Evolutionary conservation across 2,888 invertebrate genomes (phyloP), one percentile per base, ranked within the genome.

Genomic region (Diaprepes abbreviatus): DNA sequence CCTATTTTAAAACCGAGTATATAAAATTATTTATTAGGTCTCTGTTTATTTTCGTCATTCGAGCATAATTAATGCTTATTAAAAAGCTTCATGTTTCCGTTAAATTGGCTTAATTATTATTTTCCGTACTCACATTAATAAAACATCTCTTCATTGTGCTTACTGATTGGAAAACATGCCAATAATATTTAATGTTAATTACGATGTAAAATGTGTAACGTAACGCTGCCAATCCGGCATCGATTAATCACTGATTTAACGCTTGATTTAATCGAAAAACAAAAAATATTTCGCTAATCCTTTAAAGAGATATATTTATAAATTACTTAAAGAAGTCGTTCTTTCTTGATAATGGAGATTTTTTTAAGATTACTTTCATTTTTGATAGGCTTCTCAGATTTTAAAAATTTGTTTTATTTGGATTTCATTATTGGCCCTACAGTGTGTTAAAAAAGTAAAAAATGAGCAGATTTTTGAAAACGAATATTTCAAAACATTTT

Each of bases 121-220:
- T 45, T 45, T 45, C 45, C 24, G 24, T 43, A 43, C 43, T 19
- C 40, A 14, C 40, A 17, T 45, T 24, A 24, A 5, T 45, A 45
- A 45, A 9, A 24, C 24, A 45, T 50, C 21, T 50, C 16, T 28
- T 50, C 16, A 28, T 50, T 50, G 48, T 50, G 48, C 48, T 3
- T 10, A 50, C n/a, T 24, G 14, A 28, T 43, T 50, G 28, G 48
- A 50, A 50, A 50, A 50, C 28, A 50, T 50, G 48, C 48, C 48
- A 50, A 50, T 28, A 50, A 50, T 50, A 50, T 24, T 50, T 28
- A 50, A 50, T 24, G 48, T 28, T 28, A 50, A 50, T 50, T 50
- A 50, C 48, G 28, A 50, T 1, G 16, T 28, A 31, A 14, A 28
- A 3, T 28, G 48, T 28, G 48, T 9, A 50, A 28, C 48, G 16